Base-by-base conservation (phyloP, 2,888 invertebrate genomes). In the Bibio marci region DNA sequence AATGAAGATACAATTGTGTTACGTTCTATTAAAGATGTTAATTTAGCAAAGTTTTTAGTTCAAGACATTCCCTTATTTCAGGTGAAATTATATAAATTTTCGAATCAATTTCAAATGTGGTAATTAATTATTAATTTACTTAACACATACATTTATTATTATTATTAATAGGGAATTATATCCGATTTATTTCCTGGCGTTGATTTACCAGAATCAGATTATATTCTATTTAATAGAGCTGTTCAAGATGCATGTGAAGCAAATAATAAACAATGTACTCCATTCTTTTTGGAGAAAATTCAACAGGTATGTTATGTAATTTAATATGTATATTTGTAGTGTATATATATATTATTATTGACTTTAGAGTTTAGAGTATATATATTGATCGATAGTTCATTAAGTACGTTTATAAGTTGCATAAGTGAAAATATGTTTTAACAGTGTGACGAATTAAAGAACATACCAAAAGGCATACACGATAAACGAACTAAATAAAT, bases 161-260 rank as follows among this genome's bases (percentile, higher is more conserved):
- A 65, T 37, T 66, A 4, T 22, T 67, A 6, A 50, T 61, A 79
- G 69, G 92, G 91, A 37, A 94, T 94, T 39, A 85, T 88, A 13
- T 83, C 90, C 0, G 94, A 94, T 65, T 63, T 94, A 52, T 95
- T 95, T 60, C 94, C 92, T 4, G 88, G 88, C 0, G 68, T 90
- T 0, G 65, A 69, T 1, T 61, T 91, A 18, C 83, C 86, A 0
- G 68, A 69, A 44, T 76, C 90, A 0, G 90, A 91, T 50, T 80
- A 92, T 53, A 75, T 73, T 0, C 59, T 75, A 12, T 67, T 87
- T 45, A 72, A 80, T 45, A 60, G 66, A 25, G 76, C 75, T 8
- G 63, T 57, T 0, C 60, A 64, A 36, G 72, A 80, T 49, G 71
- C 71, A 1, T 86, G 85, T 49, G 65, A 62, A 0, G 64, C 63